Base-by-base conservation (phyloP, 2,888 invertebrate species). In the Cartodere bifasciata region DNA sequence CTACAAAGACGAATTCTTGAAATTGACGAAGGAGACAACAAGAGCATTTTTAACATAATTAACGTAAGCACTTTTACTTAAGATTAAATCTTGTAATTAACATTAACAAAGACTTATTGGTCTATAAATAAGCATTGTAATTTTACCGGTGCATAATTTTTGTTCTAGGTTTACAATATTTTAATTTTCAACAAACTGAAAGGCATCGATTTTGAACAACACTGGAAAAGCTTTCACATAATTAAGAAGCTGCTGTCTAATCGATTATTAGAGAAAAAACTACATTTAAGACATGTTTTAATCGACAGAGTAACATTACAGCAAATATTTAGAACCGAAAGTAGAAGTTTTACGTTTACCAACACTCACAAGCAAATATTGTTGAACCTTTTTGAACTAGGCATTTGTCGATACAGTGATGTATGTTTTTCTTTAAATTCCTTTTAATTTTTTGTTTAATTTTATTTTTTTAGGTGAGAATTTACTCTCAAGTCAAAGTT, bases 21-120 rank as follows among this genome's bases (percentile, higher is more conserved):
- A 4, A 65, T 69, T 30, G 70, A 72, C 37, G 79, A 82, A 41
- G 87, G 88, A 47, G 85, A 90, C 48, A 86, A 83, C 0, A 76
- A 79, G 45, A 76, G 81, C 38, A 66, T 86, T 23, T 49, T 48
- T 35, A 45, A 48, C 29, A 52, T 64, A 13, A 55, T 62, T 24
- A 45, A 47, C 38, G 62, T 62, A 50, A 52, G 52, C 48, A 15
- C n/a, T n/a, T n/a, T n/a, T n/a, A n/a, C n/a, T n/a, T n/a, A n/a
- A n/a, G n/a, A n/a, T n/a, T n/a, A n/a, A n/a, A n/a, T n/a, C n/a
- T n/a, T n/a, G n/a, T n/a, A n/a, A n/a, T n/a, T n/a, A n/a, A n/a
- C n/a, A n/a, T n/a, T n/a, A n/a, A n/a, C n/a, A n/a, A n/a, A n/a
- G n/a, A n/a, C n/a, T n/a, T n/a, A n/a, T n/a, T n/a, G n/a, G n/a